A percentile compares a stretch with the other conserved stretches of the same genome.
phyloP scores from a whole-genome alignment of 2,797 vertebrate genomes.

The Chaunax sp. region DNA sequence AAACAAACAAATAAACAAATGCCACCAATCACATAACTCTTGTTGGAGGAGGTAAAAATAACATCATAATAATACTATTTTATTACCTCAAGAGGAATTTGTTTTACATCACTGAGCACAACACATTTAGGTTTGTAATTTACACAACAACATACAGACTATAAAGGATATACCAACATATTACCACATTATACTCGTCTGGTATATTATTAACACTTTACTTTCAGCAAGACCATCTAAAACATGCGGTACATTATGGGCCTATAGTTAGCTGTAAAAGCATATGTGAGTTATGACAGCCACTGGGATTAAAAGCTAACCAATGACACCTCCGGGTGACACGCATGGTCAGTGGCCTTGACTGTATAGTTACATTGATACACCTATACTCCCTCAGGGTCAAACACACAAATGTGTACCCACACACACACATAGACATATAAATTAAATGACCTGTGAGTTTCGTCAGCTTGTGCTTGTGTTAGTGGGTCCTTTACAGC shows the following conservation, averaged over 20 bases:
- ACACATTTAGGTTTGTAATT: too few relatives aligned
- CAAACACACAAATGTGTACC: not conserved
- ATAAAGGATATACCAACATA: too few relatives aligned
- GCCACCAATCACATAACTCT: too few relatives aligned
- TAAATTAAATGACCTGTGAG: constrained; percentile 35
- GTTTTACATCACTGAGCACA: too few relatives aligned
- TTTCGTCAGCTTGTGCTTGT: constrained; percentile 48
- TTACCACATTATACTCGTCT: not conserved
- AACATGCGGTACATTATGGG: not conserved
- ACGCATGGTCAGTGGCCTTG: constrained; percentile 19
- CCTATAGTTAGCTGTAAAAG: not conserved
- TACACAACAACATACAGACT: too few relatives aligned
- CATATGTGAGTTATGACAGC: not conserved
- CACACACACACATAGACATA: constrained; percentile 15
- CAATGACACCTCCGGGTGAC: constrained; percentile 1
- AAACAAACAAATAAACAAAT: too few relatives aligned
- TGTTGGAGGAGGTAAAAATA: too few relatives aligned
- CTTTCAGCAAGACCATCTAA: not conserved
- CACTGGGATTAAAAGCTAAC: constrained; percentile 8
- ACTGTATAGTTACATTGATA: too few relatives aligned
- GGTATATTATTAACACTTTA: not conserved
- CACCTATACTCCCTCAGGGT: not conserved
- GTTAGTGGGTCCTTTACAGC: constrained; percentile 43
- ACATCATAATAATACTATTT: too few relatives aligned
- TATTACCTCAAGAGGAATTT: too few relatives aligned